These are phyloP conservation scores for Podarcis siculus DNA, from an alignment of 2,797 vertebrate genomes.

Conservation along the genomic window DNA sequence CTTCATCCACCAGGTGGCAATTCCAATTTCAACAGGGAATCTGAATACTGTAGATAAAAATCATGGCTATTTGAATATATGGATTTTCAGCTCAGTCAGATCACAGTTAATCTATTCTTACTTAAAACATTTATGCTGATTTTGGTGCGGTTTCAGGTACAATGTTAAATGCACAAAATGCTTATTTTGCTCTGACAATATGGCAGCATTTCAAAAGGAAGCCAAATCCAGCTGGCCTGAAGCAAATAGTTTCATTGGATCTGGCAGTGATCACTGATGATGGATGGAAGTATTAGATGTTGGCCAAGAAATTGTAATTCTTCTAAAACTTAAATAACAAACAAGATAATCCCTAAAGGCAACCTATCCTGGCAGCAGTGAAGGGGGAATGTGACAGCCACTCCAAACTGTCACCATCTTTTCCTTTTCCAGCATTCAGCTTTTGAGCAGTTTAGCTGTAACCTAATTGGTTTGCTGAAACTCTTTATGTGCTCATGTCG, in stretches of 20 bases:
- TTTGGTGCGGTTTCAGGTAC: conserved; percentile 38
- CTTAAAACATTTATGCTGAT: conserved; percentile 39
- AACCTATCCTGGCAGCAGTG: conserved; percentile 21
- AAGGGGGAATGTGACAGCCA: neutral
- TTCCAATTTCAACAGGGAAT: too few species aligned
- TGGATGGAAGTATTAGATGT: conserved; percentile 25
- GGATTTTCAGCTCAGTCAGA: conserved; percentile 35
- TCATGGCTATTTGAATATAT: conserved; percentile 30
- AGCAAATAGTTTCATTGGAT: conserved; percentile 40
- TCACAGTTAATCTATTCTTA: conserved; percentile 24
- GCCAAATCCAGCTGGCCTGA: conserved; percentile 34
- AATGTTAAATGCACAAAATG: conserved; percentile 29
- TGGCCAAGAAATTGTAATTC: conserved; percentile 9
- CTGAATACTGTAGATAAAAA: neutral
- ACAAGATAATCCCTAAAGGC: neutral
- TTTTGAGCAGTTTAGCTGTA: conserved; percentile 10
- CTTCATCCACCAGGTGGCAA: too few species aligned
- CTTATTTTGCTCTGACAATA: conserved; percentile 28
- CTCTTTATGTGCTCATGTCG: neutral
- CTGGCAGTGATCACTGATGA: neutral
- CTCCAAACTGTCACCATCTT: neutral
- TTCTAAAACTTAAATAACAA: conserved; percentile 28
- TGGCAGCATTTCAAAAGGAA: conserved; percentile 40
- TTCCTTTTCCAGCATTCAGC: conserved; percentile 35
- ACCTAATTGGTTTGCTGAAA: conserved; percentile 34